Conservation (phyloP, 2,113 vertebrate species). For the Litocranius walleri region DNA sequence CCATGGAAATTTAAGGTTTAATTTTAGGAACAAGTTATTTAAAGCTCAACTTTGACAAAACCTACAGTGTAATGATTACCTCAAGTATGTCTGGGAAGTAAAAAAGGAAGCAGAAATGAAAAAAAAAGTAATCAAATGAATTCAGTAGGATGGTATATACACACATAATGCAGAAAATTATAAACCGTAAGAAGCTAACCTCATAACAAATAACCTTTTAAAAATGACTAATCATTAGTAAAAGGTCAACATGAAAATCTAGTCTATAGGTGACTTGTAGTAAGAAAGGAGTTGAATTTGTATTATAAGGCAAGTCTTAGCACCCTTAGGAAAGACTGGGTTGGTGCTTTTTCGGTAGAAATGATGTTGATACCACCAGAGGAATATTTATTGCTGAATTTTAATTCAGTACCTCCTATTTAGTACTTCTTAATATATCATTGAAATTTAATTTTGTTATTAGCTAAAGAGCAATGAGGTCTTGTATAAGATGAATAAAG, state of each 20-base stretch:
- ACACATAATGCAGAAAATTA: conserved; percentile 2
- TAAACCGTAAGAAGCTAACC: conserved; percentile 15
- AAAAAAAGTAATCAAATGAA: not conserved
- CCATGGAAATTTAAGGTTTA: not conserved
- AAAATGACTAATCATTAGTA: conserved; percentile 4
- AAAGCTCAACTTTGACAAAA: conserved; percentile 25
- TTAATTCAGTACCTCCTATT: not conserved
- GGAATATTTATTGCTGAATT: not conserved
- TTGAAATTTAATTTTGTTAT: conserved; percentile 33
- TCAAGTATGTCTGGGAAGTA: not conserved
- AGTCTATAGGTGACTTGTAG: not conserved
- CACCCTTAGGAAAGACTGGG: not conserved
- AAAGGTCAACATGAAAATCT: conserved; percentile 45
- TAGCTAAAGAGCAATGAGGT: not conserved
- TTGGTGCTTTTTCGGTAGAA: not conserved
- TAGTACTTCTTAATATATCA: not conserved
- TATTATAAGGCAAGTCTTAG: conserved; percentile 14
- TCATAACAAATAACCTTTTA: conserved; percentile 25
- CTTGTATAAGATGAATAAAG: not conserved
- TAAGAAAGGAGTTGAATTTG: conserved; percentile 29
- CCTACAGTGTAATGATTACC: conserved; percentile 9
- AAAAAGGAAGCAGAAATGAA: not conserved
- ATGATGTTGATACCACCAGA: not conserved
- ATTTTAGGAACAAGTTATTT: conserved; percentile 40
- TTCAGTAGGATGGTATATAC: not conserved